phyloP scores from a whole-genome alignment of 2,797 vertebrate genomes.

The Tinamus major region DNA sequence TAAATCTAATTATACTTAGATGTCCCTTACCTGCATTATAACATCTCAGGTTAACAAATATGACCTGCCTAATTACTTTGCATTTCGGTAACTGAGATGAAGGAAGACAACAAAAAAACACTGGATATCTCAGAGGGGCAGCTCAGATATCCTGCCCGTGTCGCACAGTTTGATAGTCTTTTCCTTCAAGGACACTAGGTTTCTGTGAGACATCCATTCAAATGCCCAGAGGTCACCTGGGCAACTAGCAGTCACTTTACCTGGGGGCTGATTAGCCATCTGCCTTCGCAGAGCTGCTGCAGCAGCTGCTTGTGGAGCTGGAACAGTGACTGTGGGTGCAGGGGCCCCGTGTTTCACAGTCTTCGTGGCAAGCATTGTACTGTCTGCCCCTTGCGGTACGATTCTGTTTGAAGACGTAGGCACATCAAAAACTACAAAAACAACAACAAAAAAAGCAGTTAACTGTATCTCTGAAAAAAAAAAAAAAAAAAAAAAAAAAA shows the following conservation, averaged over 20 bases:
- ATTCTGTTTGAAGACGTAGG: slow-evolving; percentile 79
- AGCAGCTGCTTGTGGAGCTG: slow-evolving; percentile 92
- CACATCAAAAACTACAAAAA: slow-evolving; percentile 49
- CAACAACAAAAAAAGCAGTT: background rate
- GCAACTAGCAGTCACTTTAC: slow-evolving; percentile 73
- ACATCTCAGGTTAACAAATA: background rate
- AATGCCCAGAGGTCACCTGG: background rate
- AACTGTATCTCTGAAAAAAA: background rate
- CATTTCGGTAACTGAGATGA: background rate
- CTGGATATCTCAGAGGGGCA: background rate
- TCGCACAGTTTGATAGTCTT: background rate
- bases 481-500: background rate
- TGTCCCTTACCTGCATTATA: background rate
- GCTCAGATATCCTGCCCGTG: background rate
- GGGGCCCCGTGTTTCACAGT: slow-evolving; percentile 94
- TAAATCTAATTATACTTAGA: background rate
- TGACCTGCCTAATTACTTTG: background rate
- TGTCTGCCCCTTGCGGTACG: slow-evolving; percentile 89
- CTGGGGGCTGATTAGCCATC: slow-evolving; percentile 89
- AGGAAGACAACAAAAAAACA: background rate
- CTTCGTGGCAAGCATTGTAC: slow-evolving; percentile 93
- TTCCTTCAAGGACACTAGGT: background rate
- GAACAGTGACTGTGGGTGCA: slow-evolving; percentile 80
- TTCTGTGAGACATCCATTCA: background rate
- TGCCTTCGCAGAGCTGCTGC: slow-evolving; percentile 91